Percentiles rank a stretch among this genome's conserved stretches.
Evolutionary conservation across 1,140 invertebrate species (phyloP).

Genomic region (Drosophila pruinosa): DNA sequence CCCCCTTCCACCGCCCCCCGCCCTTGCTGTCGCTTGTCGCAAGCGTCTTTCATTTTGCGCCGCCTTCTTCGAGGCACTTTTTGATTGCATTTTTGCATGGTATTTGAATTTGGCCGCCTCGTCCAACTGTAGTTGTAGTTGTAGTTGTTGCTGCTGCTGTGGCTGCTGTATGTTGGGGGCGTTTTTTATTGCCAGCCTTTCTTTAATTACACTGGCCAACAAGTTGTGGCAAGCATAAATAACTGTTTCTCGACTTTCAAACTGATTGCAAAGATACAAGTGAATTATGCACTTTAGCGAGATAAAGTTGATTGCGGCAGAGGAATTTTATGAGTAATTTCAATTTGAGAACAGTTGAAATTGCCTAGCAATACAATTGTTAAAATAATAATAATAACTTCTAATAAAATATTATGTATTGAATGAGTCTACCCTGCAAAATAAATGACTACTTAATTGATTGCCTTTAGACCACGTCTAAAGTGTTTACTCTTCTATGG

Average conservation of each 20-base stretch:
- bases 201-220: conserved; percentile 39
- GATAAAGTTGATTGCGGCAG: no score
- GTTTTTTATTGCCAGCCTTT: conserved; percentile 28
- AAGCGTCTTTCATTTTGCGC: conserved; percentile 43
- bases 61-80: conserved; percentile 38
- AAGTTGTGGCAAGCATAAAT: not conserved
- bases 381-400: no score
- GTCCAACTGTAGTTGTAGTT: not conserved
- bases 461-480: no score
- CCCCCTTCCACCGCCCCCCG: not conserved
- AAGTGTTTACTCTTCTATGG: no score
- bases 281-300: not conserved
- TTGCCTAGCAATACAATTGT: no score
- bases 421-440: no score
- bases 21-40: not conserved
- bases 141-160: conserved; percentile 3
- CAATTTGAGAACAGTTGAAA: no score
- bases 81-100: conserved; percentile 60
- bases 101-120: conserved; percentile 26
- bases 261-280: not conserved
- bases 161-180: conserved; percentile 28
- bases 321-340: no score
- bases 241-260: not conserved
- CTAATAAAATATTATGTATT: no score
- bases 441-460: no score